These are phyloP conservation scores for Eupeodes latifasciatus DNA, from an alignment of 2,888 invertebrate species.

Conservation along the genomic window DNA sequence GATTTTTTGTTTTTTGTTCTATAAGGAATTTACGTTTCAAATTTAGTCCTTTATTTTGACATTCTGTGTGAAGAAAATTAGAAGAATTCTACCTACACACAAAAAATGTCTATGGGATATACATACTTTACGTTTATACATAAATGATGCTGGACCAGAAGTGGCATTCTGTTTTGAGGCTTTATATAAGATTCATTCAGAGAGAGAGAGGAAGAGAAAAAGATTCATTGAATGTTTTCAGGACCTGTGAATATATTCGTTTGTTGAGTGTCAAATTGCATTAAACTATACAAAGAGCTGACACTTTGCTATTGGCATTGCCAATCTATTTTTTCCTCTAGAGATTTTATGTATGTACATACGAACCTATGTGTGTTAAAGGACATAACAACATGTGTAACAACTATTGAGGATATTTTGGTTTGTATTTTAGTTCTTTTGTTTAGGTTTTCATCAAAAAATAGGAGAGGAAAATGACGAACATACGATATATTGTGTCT, in stretches of 20 bases:
- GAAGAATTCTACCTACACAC: background rate
- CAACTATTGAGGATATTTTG: background rate
- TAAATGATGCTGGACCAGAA: background rate
- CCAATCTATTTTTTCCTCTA: background rate
- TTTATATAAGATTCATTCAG: background rate
- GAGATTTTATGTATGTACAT: background rate
- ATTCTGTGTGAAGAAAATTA: background rate
- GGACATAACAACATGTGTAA: background rate
- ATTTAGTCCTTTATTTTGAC: slow-evolving; percentile 19
- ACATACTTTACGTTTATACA: background rate
- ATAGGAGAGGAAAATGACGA: background rate
- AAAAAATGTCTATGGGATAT: background rate
- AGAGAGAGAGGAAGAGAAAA: background rate
- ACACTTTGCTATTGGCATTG: slow-evolving; percentile 15
- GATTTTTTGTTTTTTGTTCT: background rate
- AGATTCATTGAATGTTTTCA: background rate
- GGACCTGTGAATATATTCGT: background rate
- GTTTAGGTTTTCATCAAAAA: background rate
- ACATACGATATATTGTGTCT: background rate
- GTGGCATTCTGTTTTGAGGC: slow-evolving; percentile 9
- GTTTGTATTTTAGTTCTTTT: slow-evolving; percentile 5
- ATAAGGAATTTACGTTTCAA: slow-evolving; percentile 20
- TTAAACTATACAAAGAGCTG: slow-evolving; percentile 17
- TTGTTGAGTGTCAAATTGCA: slow-evolving; percentile 6
- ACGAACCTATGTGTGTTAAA: background rate